phyloP scores from a whole-genome alignment of 2,113 vertebrate genomes.

The Siphamia tubifer region DNA sequence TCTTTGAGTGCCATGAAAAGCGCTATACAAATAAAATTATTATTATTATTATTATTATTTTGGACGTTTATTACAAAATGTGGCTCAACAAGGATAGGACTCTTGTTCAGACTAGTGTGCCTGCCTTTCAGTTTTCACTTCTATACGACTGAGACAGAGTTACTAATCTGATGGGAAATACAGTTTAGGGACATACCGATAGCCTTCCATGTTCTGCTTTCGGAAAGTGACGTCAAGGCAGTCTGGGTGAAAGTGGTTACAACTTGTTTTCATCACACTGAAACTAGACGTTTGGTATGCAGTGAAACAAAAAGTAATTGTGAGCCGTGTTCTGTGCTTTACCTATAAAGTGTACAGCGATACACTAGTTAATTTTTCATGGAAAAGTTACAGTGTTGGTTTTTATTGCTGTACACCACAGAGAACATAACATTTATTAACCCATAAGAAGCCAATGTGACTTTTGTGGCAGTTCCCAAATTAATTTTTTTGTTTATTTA shows the following conservation, averaged over 20 bases:
- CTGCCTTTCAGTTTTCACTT: neutral
- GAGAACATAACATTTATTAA: neutral
- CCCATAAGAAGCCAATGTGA: too few relatives aligned
- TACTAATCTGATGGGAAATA: slow-evolving; percentile 29
- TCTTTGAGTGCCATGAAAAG: too few relatives aligned
- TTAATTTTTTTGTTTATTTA: too few relatives aligned
- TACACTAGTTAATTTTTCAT: neutral
- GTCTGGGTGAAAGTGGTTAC: slow-evolving; percentile 45
- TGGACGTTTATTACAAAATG: too few relatives aligned
- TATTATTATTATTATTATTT: too few relatives aligned
- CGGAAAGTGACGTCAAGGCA: slow-evolving; percentile 49
- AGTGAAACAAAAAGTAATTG: slow-evolving; percentile 36
- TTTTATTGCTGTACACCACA: neutral
- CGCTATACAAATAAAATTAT: too few relatives aligned
- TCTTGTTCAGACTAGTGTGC: neutral
- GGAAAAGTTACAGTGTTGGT: slow-evolving; percentile 10
- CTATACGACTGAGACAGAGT: neutral
- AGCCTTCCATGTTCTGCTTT: slow-evolving; percentile 16
- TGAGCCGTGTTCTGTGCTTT: neutral
- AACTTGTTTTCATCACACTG: slow-evolving; percentile 13
- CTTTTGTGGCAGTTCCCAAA: too few relatives aligned
- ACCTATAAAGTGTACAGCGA: slow-evolving; percentile 20
- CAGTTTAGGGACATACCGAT: slow-evolving; percentile 14
- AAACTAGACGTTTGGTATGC: slow-evolving; percentile 51
- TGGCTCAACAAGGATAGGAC: too few relatives aligned